These are phyloP conservation scores for Eidolon helvum DNA, from an alignment of 2,113 vertebrate species.

Conservation along the genomic window DNA sequence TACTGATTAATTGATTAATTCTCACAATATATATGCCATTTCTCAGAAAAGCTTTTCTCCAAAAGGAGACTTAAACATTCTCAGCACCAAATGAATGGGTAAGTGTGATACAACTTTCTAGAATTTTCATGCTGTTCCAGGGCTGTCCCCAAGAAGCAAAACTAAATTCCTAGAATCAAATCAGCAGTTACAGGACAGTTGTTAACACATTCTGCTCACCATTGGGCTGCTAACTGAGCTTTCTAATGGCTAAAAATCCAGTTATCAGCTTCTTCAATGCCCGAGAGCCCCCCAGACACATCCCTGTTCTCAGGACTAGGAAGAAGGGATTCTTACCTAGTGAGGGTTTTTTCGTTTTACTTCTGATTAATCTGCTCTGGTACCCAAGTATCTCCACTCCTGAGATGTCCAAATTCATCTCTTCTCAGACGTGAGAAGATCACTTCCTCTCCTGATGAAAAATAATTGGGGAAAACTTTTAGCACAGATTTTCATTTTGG, in stretches of 20 bases:
- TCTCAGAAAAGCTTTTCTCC: constrained; percentile 29
- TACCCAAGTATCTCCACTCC: background rate
- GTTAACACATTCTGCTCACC: background rate
- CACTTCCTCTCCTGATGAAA: constrained; percentile 17
- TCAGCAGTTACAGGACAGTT: background rate
- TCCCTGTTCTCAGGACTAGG: background rate
- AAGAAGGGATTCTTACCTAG: background rate
- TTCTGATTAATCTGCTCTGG: background rate
- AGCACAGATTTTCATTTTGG: background rate
- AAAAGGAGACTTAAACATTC: background rate
- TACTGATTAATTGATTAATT: background rate
- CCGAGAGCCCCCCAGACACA: background rate
- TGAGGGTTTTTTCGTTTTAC: background rate
- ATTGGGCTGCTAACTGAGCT: background rate
- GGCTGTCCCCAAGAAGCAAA: constrained; percentile 7
- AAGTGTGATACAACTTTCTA: background rate
- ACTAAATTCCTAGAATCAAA: constrained; percentile 28
- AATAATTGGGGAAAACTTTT: background rate
- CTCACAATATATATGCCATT: background rate
- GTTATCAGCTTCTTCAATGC: background rate
- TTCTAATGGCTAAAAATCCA: background rate
- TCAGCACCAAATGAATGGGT: background rate
- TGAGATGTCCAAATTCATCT: background rate
- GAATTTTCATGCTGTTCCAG: background rate
- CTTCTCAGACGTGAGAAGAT: background rate